Base-by-base conservation (phyloP, 1,140 invertebrate species). In the Panulirus ornatus region DNA sequence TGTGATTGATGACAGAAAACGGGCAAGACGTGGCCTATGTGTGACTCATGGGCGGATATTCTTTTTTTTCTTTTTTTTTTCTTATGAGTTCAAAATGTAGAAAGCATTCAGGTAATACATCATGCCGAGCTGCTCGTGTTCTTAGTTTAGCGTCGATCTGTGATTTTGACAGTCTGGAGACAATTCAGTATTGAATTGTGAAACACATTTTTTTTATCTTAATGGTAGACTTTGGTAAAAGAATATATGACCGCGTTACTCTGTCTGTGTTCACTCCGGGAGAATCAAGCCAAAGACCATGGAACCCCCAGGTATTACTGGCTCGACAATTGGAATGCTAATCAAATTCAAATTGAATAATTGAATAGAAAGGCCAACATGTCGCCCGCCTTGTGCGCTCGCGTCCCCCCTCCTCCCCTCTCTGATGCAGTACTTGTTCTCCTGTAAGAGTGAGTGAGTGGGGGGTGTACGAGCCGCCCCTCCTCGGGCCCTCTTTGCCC, bases 1-100 rank as follows among this genome's bases (percentile, higher is more conserved):
- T 75, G 58, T 84, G 82, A 84, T 84, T 84, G 70, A 84, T 84
- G 82, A 84, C n/a, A 84, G 82, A 84, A 84, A 84, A 84, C 82
- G 82, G 82, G n/a, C 47, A 38, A n/a, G 34, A 44, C 82, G 82
- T 66, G 70, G 58, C 44, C 76, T 42, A 79, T 79, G 27, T 42
- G 54, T 58, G 54, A 22, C 44, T 6, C 44, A n/a, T n/a, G n/a
- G n/a, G n/a, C n/a, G 14, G 44, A 47, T 6, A 11, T 5, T 47
- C 44, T 47, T 47, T 47, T 47, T 6, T 47, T 47, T 58, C 51
- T 58, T 2, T 22, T 19, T 58, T 19, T 58, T 19, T 22, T n/a
- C n/a, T n/a, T n/a, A n/a, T n/a, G n/a, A n/a, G n/a, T n/a, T n/a
- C n/a, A n/a, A n/a, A n/a, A n/a, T n/a, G n/a, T n/a, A n/a, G n/a